Evolutionary conservation across 2,797 vertebrate species (phyloP).

Genomic region (Uromys caudimaculatus): DNA sequence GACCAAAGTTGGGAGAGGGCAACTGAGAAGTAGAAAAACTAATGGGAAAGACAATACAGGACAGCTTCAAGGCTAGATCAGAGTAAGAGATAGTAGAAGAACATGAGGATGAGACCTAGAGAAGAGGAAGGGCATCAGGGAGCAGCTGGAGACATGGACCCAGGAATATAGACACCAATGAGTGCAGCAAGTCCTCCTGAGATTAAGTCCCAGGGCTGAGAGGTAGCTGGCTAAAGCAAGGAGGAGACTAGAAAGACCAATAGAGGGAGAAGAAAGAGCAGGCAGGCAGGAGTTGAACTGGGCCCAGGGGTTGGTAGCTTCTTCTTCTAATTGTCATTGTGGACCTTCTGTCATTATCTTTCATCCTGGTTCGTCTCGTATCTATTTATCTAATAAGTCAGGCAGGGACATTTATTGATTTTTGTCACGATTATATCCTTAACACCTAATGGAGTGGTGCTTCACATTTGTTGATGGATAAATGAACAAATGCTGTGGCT

Average conservation of each 20-base stretch:
- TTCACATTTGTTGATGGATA: neutral
- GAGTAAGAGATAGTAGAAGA: neutral
- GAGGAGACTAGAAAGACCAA: neutral
- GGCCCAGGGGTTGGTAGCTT: accelerated
- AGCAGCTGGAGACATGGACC: neutral
- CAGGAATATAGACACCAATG: no score
- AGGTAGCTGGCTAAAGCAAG: neutral
- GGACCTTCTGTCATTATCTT: neutral
- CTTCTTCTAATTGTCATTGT: neutral
- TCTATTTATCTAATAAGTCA: neutral
- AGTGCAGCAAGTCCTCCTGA: neutral
- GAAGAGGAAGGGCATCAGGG: neutral
- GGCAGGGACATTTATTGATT: neutral
- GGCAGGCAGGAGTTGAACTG: neutral
- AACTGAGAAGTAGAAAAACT: neutral
- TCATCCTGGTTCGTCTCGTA: neutral
- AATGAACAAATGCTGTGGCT: neutral
- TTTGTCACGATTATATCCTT: neutral
- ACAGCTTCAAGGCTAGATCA: neutral
- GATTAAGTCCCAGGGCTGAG: neutral
- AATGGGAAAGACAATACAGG: neutral
- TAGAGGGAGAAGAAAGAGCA: neutral
- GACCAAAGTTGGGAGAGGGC: neutral
- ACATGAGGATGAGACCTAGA: neutral
- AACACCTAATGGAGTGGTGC: neutral